These are phyloP conservation scores for Ochropleura leucogaster DNA, from an alignment of 2,888 invertebrate species.

Conservation along the genomic window DNA sequence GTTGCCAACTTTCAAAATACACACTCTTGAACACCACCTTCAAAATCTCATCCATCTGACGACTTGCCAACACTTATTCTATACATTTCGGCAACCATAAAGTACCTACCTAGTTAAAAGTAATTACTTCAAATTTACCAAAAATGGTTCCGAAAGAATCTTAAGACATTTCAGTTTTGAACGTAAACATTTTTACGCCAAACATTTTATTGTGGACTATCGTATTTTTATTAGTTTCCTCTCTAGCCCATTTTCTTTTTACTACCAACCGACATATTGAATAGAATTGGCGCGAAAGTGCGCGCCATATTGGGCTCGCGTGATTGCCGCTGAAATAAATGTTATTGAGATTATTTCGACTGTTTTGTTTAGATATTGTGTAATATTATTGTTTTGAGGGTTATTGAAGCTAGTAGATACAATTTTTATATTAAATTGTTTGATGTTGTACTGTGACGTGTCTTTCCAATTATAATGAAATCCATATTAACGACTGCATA, in stretches of 20 bases:
- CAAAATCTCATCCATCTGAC: background rate
- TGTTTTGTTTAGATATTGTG: background rate
- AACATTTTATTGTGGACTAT: constrained; percentile 72
- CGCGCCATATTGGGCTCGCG: constrained; percentile 67
- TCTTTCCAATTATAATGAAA: background rate
- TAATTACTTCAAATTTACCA: background rate
- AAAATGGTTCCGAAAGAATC: constrained; percentile 7
- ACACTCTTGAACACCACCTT: background rate
- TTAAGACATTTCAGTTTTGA: constrained; percentile 61
- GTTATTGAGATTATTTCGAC: constrained; percentile 9
- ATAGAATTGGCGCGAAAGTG: constrained; percentile 80
- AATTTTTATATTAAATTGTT: background rate
- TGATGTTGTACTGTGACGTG: background rate
- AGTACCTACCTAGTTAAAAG: too few relatives aligned
- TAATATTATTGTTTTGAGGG: background rate
- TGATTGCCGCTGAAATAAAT: constrained; percentile 30
- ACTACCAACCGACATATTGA: constrained; percentile 83
- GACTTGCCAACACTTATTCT: background rate
- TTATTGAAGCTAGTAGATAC: background rate
- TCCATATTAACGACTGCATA: background rate
- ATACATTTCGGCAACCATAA: background rate
- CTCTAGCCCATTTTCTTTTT: constrained; percentile 83
- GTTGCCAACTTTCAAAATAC: too few relatives aligned
- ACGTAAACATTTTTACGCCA: constrained; percentile 69
- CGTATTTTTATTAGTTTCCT: constrained; percentile 81